Base-by-base conservation (phyloP, 2,888 invertebrate genomes). In the Stratiomys singularior region DNA sequence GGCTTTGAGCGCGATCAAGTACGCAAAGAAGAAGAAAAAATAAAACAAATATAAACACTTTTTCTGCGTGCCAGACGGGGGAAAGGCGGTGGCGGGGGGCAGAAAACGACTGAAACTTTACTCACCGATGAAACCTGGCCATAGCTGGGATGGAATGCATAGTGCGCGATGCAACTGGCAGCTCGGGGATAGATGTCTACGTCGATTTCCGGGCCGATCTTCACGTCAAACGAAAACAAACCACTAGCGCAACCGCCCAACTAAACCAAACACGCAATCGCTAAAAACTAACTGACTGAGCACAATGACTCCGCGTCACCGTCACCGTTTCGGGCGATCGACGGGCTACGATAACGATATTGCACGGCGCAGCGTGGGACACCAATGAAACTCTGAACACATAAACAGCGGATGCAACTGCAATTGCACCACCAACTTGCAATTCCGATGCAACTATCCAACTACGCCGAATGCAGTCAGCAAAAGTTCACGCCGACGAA, bases 91-190 rank as follows among this genome's bases (percentile, higher is more conserved):
- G 9, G 37, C 37, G 3, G 30, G 64, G 64, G 15, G 25, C 60
- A 60, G 25, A n/a, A 71, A 52, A n/a, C 47, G 71, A 71, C 13
- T 13, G 21, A 74, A 58, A 58, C 21, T 30, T n/a, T 60, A 74
- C 74, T 74, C 74, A 74, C 74, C 74, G 74, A 58, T 74, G 60
- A 23, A 74, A 74, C 58, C 74, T 60, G 18, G 74, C 58, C 74
- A 74, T 74, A 46, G 69, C 46, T 47, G 46, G 69, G 11, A 21
- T 44, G 15, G 15, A 13, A 25, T 27, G 27, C 63, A 27, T 13
- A 9, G 52, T 13, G 18, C 52, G 25, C 23, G 60, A 21, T 60
- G 60, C 60, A 60, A 18, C 60, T 13, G 60, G 4, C 15, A 13
- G 15, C 7, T 13, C 52, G 52, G 52, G 15, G 18, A n/a, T n/a